These are phyloP conservation scores for Nestor notabilis DNA, from an alignment of 2,113 vertebrate genomes.

Conservation along the genomic window DNA sequence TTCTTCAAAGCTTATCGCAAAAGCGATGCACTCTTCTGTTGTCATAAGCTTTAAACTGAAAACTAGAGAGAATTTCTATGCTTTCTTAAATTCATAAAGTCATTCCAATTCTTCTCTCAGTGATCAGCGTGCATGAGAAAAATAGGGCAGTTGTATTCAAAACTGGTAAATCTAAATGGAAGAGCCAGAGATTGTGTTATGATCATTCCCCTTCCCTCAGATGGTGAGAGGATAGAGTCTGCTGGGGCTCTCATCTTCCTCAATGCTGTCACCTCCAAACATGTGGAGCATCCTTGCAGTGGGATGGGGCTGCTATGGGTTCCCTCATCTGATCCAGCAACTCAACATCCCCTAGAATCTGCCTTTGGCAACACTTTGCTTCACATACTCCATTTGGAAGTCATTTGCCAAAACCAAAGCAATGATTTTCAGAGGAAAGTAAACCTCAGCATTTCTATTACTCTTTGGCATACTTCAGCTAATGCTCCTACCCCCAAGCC, in stretches of 20 bases:
- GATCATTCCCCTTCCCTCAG: background rate
- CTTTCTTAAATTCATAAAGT: background rate
- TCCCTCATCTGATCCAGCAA: background rate
- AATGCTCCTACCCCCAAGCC: background rate
- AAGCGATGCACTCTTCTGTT: background rate
- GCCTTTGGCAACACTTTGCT: background rate
- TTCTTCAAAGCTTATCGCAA: conserved; percentile 34
- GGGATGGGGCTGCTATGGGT: background rate
- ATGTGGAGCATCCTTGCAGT: background rate
- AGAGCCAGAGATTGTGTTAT: background rate
- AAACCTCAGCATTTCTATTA: background rate
- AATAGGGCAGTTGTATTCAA: background rate
- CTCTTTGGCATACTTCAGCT: background rate
- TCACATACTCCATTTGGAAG: background rate
- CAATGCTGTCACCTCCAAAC: background rate
- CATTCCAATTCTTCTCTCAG: background rate
- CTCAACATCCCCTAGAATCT: background rate
- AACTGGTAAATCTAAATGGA: background rate
- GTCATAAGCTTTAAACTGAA: background rate
- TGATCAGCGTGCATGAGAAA: background rate
- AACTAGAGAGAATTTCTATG: background rate
- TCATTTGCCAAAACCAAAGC: background rate
- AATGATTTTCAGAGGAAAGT: background rate
- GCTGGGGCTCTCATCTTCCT: background rate
- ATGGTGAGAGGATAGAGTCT: background rate